Base-by-base conservation (phyloP, 2,113 vertebrate species). In the Pogonocichla stellata region DNA sequence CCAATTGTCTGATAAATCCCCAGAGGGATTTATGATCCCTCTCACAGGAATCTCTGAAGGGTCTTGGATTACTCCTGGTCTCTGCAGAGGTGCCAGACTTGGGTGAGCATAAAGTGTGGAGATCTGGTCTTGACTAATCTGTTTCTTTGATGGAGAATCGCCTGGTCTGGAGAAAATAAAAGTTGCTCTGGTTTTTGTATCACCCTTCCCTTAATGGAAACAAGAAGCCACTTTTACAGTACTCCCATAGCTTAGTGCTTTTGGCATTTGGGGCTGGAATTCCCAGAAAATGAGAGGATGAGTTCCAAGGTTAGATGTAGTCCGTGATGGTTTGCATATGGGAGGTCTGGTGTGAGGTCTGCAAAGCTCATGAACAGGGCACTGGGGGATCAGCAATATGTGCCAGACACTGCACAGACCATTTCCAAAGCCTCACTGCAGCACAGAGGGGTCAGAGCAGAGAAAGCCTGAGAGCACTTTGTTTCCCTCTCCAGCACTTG, bases 211-310 rank as follows among this genome's bases (percentile, higher is more conserved):
- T 77, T 82, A 88, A 83, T 62, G 71, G 64, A 73, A 79, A 71
- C 47, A 86, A 86, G 60, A 72, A 88, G 74, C n/a, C 42, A 67
- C 53, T 80, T 88, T 72, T 62, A n/a, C 38, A 77, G 51, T 80
- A 66, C 12, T 94, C 71, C 33, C 38, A 43, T 20, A 73, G 26
- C 47, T 60, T 43, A 83, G 24, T 19, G 34, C 31, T 95, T 80
- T 65, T 70, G 81, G 78, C 75, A 56, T 43, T 75, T 69, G 10
- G 24, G 47, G 31, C 81, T 97, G 80, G 54, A 93, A 82, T 93
- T 93, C 60, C 50, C 0, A 0, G 82, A 71, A 94, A 94, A 86
- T 26, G 16, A 92, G 62, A 60, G 75, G 57, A 86, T 11, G 33
- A 80, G 38, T 93, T 91, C 81, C 79, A 79, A 71, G 42, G 74